Evolutionary conservation across 2,888 invertebrate genomes (phyloP).

Genomic region (Tipula lateralis): DNA sequence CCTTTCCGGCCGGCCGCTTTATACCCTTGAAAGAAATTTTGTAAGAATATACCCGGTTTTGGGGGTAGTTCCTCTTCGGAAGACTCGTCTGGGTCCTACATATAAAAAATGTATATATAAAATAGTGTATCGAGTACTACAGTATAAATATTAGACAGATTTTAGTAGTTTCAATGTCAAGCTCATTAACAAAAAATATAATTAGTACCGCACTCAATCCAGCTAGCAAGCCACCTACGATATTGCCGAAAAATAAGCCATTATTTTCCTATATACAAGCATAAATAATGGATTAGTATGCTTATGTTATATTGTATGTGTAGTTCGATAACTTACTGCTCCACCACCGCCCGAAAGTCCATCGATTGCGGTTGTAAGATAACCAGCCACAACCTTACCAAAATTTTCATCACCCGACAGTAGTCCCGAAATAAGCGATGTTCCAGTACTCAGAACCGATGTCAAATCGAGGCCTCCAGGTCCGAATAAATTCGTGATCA

Average conservation of each 20-base stretch:
- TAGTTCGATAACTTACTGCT: slow-evolving; percentile 42
- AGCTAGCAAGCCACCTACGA: slow-evolving; percentile 47
- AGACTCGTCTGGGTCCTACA: slow-evolving; percentile 48
- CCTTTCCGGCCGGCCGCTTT: slow-evolving; percentile 37
- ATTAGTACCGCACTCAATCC: slow-evolving; percentile 47
- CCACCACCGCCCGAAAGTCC: slow-evolving; percentile 49
- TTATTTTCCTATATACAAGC: slow-evolving; percentile 48
- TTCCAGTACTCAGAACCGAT: slow-evolving; percentile 43
- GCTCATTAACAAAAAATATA: slow-evolving; percentile 34
- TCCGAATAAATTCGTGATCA: slow-evolving; percentile 47
- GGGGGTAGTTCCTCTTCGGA: slow-evolving; percentile 46
- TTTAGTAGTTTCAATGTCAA: neutral
- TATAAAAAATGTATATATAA: neutral
- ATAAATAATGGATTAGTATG: slow-evolving; percentile 34
- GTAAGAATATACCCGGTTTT: slow-evolving; percentile 43
- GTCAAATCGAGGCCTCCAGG: slow-evolving; percentile 47
- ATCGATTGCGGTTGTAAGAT: slow-evolving; percentile 46
- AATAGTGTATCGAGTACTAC: too few relatives aligned
- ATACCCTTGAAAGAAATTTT: slow-evolving; percentile 43
- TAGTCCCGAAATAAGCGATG: slow-evolving; percentile 45
- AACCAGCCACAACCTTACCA: slow-evolving; percentile 46
- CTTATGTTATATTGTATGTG: neutral
- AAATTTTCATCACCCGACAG: slow-evolving; percentile 47
- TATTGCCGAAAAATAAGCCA: slow-evolving; percentile 47
- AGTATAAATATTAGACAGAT: neutral